Evolutionary conservation across 2,797 vertebrate species (phyloP).

Genomic region (Protosalanx chinensis): DNA sequence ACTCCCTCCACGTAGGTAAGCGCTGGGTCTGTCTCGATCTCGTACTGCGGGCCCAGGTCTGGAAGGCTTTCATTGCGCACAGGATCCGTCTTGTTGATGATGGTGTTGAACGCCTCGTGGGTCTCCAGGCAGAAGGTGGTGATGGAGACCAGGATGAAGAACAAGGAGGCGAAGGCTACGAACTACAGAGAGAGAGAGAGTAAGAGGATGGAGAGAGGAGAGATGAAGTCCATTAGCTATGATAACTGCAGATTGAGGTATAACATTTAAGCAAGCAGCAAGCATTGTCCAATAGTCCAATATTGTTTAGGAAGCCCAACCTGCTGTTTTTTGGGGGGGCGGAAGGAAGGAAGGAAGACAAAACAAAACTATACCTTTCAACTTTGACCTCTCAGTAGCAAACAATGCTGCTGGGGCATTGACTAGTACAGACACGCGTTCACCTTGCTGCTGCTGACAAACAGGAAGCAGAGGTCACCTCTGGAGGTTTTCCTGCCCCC

Average conservation of each 20-base stretch:
- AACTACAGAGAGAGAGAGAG: slow-evolving; percentile 75
- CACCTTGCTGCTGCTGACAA: neutral
- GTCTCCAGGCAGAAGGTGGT: slow-evolving; percentile 99
- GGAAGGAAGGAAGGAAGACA: too few relatives aligned
- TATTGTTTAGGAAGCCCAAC: too few relatives aligned
- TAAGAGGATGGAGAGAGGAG: slow-evolving; percentile 16
- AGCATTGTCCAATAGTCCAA: too few relatives aligned
- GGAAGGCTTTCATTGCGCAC: slow-evolving; percentile 74
- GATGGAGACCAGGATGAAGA: slow-evolving; percentile 99
- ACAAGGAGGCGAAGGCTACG: slow-evolving; percentile 94
- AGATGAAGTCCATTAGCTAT: neutral
- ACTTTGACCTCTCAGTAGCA: too few relatives aligned
- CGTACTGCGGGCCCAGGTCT: slow-evolving; percentile 81
- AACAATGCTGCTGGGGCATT: neutral
- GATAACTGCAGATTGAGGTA: too few relatives aligned
- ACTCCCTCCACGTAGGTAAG: slow-evolving; percentile 95
- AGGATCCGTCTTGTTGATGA: slow-evolving; percentile 92
- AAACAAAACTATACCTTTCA: too few relatives aligned
- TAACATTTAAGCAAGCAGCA: too few relatives aligned
- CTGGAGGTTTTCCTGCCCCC: neutral
- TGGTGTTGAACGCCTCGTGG: slow-evolving; percentile 96
- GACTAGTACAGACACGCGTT: neutral
- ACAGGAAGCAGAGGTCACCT: slow-evolving; percentile 1
- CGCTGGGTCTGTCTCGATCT: slow-evolving; percentile 94
- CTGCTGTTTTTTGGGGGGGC: too few relatives aligned